Conservation (phyloP, 2,113 vertebrate genomes). For the Rhodinocichla rosea region DNA sequence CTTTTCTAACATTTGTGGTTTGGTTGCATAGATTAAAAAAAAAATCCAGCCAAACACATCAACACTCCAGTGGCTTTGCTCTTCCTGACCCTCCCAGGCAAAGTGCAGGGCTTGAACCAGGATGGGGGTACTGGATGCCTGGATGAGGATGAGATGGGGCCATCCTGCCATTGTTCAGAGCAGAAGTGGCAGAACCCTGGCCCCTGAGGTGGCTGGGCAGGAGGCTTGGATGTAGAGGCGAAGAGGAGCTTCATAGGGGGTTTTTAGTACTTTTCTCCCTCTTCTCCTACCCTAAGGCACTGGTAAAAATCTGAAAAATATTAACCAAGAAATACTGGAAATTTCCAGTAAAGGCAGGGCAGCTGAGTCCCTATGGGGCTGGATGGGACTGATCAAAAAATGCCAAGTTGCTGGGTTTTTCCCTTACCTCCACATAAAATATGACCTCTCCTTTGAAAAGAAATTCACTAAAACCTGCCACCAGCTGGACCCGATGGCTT, state of each 20-base stretch:
- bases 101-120: background rate
- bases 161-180: background rate
- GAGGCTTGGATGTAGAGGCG: accelerated
- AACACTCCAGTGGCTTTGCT: background rate
- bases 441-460: background rate
- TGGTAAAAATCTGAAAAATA: background rate
- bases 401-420: background rate
- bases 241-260: background rate
- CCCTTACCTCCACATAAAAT: background rate
- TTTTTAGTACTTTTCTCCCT: background rate
- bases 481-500: background rate
- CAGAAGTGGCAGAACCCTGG: background rate
- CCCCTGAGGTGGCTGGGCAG: background rate
- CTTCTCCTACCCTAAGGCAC: background rate
- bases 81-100: background rate
- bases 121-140: background rate
- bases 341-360: background rate
- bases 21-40: background rate
- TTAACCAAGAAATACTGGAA: background rate
- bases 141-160: background rate
- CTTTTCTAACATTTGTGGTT: background rate
- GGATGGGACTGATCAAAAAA: background rate
- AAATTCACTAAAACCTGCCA: background rate
- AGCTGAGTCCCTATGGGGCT: accelerated
- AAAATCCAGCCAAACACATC: background rate